Conservation (phyloP, 2,888 invertebrate species). For the Mycalesis mineus region DNA sequence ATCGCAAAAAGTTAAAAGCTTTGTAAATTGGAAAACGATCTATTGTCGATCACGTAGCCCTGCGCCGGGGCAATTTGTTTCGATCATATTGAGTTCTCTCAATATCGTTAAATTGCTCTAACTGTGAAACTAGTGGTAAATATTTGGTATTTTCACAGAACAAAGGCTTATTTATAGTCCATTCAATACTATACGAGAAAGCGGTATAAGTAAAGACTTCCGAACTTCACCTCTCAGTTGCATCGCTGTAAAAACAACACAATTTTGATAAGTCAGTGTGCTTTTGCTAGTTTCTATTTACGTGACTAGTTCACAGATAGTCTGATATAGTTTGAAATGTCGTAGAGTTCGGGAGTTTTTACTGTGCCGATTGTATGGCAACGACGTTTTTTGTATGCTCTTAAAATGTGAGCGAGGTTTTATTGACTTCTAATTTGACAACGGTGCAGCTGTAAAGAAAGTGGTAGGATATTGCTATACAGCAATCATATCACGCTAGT, state of each 20-base stretch:
- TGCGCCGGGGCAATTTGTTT: slow-evolving; percentile 49
- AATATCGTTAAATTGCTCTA: slow-evolving; percentile 58
- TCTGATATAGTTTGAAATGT: not conserved
- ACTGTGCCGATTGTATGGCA: not conserved
- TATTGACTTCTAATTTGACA: too few species aligned
- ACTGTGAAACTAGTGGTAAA: slow-evolving; percentile 44
- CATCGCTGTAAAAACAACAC: not conserved
- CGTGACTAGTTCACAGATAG: not conserved
- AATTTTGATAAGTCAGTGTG: not conserved
- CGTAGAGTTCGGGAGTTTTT: not conserved
- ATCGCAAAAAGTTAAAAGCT: slow-evolving; percentile 9
- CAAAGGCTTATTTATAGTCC: slow-evolving; percentile 7
- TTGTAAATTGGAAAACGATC: slow-evolving; percentile 5
- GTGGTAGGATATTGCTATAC: too few species aligned
- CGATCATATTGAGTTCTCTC: slow-evolving; percentile 60
- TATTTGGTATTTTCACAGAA: slow-evolving; percentile 22
- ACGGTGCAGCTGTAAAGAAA: too few species aligned
- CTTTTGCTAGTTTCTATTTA: not conserved
- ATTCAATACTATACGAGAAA: slow-evolving; percentile 1
- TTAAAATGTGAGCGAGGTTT: too few species aligned
- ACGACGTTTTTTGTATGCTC: not conserved
- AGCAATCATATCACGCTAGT: too few species aligned
- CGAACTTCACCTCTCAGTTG: too few species aligned
- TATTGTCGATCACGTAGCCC: slow-evolving; percentile 17
- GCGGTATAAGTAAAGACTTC: too few species aligned